phyloP scores from a whole-genome alignment of 2,113 vertebrate species.

The Poicephalus gulielmi region DNA sequence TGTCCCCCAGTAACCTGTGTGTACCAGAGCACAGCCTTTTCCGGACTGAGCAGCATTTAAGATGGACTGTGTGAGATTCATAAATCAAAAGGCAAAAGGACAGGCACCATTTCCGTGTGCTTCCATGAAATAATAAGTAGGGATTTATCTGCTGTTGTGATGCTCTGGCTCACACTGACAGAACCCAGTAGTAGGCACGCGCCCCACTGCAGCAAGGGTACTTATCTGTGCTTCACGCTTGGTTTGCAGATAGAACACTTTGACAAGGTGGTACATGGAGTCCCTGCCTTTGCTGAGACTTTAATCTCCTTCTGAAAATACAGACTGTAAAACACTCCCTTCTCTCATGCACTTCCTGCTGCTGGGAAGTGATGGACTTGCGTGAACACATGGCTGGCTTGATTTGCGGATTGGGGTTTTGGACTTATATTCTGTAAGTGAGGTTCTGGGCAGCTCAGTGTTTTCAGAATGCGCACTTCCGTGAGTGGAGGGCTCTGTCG shows the following conservation, averaged over 20 bases:
- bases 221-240: accelerated
- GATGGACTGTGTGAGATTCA: not conserved
- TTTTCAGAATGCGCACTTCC: not conserved
- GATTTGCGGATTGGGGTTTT: not conserved
- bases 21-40: not conserved
- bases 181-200: accelerated
- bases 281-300: not conserved
- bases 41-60: not conserved
- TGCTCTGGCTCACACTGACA: accelerated
- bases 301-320: not conserved
- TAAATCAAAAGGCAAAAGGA: not conserved
- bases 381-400: not conserved
- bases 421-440: not conserved
- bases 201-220: accelerated
- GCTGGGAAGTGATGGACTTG: not conserved
- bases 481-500: not conserved
- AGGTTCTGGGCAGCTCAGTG: not conserved
- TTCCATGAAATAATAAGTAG: not conserved
- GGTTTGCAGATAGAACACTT: not conserved
- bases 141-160: not conserved
- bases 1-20: not conserved
- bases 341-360: not conserved
- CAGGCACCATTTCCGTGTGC: accelerated
- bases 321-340: not conserved
- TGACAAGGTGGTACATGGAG: not conserved